Base-by-base conservation (phyloP, 2,113 vertebrate species). In the Chrysochloris asiatica region DNA sequence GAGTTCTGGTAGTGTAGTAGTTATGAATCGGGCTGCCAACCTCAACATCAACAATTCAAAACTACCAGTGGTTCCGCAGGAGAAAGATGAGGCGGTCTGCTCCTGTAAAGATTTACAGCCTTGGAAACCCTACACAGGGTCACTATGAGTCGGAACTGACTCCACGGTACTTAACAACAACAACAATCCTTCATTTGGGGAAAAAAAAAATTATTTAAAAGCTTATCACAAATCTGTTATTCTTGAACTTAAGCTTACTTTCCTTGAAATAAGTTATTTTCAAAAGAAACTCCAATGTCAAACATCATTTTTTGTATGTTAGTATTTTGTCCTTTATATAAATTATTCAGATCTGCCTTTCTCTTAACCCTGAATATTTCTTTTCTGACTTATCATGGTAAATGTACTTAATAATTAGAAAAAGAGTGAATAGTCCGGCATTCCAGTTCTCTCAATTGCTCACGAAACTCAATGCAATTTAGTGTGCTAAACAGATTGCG, bases 311-410 rank as follows among this genome's bases (percentile, higher is more conserved):
- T 79, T 52, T 88, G 17, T 59, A 13, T 90, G 41, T 69, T 93
- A 76, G 33, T 41, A n/a, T 91, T 95, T 69, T 81, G 26, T 85
- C 13, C 41, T 90, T 45, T 82, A 36, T 47, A 90, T 85, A 85
- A 88, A 93, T 86, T 88, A 92, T 83, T 95, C 82, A 83, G 83
- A 71, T 88, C 8, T 90, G 16, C 14, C 54, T 85, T 87, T 69
- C 48, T 82, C 88, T 88, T 92, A 94, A 90, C 10, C n/a, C 50
- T 85, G 38, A 10, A 71, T 75, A 80, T 94, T 88, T n/a, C n/a
- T n/a, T n/a, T n/a, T 95, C 75, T 84, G 61, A 82, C 33, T 56
- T 61, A 79, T 59, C 71, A 85, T 78, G 43, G 54, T 81, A 95
- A 87, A 75, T 38, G 8, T 75, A 61, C 73, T 54, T 59, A 80